A percentile compares a stretch with the other conserved stretches of the same genome.
Evolutionary conservation across 2,888 invertebrate genomes (phyloP).

Genomic region (Nomada fucata): DNA sequence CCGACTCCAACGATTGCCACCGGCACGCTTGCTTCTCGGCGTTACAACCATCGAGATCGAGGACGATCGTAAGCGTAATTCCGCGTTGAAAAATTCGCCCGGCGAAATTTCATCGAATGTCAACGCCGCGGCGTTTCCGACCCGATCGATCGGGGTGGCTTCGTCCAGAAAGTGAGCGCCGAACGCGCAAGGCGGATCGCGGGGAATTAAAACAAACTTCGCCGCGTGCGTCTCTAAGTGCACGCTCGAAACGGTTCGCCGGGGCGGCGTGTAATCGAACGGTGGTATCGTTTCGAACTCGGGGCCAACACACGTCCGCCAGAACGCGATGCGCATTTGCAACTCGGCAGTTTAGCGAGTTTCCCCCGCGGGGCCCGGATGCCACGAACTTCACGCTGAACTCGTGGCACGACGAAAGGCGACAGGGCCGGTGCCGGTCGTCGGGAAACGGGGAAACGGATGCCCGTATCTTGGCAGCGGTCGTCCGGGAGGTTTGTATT

Average conservation of each 20-base stretch:
- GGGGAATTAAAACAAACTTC: slow-evolving; percentile 35
- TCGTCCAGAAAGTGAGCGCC: background rate
- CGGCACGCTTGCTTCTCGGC: too few relatives aligned
- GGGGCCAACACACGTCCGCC: slow-evolving; percentile 60
- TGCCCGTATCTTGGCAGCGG: slow-evolving; percentile 34
- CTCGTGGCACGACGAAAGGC: slow-evolving; percentile 12
- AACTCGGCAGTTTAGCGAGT: slow-evolving; percentile 76
- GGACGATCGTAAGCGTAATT: too few relatives aligned
- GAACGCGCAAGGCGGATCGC: background rate
- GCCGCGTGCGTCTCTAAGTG: background rate
- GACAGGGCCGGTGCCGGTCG: slow-evolving; percentile 40
- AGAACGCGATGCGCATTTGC: slow-evolving; percentile 74
- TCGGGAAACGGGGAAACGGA: slow-evolving; percentile 45
- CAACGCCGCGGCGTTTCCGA: too few relatives aligned
- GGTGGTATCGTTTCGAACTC: slow-evolving; percentile 58
- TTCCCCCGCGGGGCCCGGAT: slow-evolving; percentile 34
- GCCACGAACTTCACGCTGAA: slow-evolving; percentile 35
- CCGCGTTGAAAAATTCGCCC: too few relatives aligned
- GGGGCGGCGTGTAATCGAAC: background rate
- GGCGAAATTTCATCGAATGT: too few relatives aligned
- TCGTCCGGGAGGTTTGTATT: slow-evolving; percentile 39
- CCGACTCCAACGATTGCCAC: too few relatives aligned
- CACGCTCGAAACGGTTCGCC: background rate
- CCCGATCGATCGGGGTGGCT: too few relatives aligned
- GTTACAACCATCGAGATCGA: too few relatives aligned